Evolutionary conservation across 2,797 vertebrate genomes (phyloP).

Genomic region (Iguana delicatissima): DNA sequence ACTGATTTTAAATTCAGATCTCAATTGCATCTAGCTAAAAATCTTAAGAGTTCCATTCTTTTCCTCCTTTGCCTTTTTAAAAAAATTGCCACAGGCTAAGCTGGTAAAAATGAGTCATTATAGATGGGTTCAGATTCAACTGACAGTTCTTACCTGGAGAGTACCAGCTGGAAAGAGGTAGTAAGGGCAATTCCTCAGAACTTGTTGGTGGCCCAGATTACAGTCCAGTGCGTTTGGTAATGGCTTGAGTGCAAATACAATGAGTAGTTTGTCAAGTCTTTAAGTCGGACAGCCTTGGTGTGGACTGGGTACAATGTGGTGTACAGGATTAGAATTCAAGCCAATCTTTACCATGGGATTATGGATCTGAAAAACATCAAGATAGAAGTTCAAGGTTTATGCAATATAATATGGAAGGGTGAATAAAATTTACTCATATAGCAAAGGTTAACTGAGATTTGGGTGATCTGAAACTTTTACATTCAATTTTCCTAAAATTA

Average conservation of each 20-base stretch:
- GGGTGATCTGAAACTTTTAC: neutral
- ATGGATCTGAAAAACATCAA: slow-evolving; percentile 10
- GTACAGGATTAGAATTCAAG: neutral
- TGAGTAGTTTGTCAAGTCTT: neutral
- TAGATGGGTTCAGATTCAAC: neutral
- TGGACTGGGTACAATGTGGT: neutral
- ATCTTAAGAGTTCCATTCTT: too few relatives aligned
- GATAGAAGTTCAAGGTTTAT: neutral
- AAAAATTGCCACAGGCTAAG: neutral
- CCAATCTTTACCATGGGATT: slow-evolving; percentile 14
- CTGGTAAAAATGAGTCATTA: neutral
- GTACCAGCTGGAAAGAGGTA: slow-evolving; percentile 21
- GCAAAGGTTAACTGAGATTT: neutral
- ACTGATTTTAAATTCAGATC: too few relatives aligned
- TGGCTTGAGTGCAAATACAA: neutral
- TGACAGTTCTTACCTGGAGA: slow-evolving; percentile 30
- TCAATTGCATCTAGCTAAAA: too few relatives aligned
- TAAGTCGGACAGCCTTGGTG: neutral
- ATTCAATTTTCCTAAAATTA: neutral
- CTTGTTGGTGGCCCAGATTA: neutral
- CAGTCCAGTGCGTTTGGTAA: neutral
- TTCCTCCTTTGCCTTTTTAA: too few relatives aligned
- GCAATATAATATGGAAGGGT: neutral
- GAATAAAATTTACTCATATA: neutral
- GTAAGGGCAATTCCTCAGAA: neutral